Conservation (phyloP, 2,888 invertebrate genomes). For the Drosophila ezoana region DNA sequence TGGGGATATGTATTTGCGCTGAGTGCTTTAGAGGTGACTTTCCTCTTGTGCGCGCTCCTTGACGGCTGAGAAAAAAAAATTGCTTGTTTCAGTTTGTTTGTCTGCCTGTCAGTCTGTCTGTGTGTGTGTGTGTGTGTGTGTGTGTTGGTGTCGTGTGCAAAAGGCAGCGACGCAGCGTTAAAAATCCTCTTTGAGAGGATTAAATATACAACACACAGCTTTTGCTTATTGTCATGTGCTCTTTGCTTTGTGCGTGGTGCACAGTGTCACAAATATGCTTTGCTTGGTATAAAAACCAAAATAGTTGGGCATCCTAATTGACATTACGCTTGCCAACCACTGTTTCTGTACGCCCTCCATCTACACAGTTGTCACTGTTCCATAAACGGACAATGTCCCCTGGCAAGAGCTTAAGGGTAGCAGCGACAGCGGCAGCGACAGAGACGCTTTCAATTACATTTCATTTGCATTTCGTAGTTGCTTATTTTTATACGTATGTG, state of each 20-base stretch:
- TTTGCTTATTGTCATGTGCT: conserved; percentile 61
- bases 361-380: conserved; percentile 40
- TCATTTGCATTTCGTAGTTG: conserved; percentile 74
- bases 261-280: conserved; percentile 56
- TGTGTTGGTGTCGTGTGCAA: conserved; percentile 77
- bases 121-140: conserved; percentile 13
- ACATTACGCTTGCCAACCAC: conserved; percentile 33
- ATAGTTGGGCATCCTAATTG: conserved; percentile 46
- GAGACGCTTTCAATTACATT: conserved; percentile 78
- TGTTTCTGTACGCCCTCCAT: conserved; percentile 30
- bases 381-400: conserved; percentile 80
- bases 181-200: conserved; percentile 81
- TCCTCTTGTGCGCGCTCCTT: conserved; percentile 70
- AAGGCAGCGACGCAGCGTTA: conserved; percentile 54
- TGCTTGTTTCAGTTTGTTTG: conserved; percentile 50
- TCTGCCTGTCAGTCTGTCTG: conserved; percentile 28
- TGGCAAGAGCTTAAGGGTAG: conserved; percentile 74
- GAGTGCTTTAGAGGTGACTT: conserved; percentile 78
- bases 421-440: conserved; percentile 28
- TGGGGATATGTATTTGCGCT: conserved; percentile 68
- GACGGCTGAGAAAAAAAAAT: conserved; percentile 46
- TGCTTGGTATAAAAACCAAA: conserved; percentile 19
- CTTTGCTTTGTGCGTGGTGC: conserved; percentile 59
- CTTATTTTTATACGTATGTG: conserved; percentile 61
- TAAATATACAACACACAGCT: conserved; percentile 73